Base-by-base conservation (phyloP, 2,888 invertebrate species). In the Abrostola triplasia region DNA sequence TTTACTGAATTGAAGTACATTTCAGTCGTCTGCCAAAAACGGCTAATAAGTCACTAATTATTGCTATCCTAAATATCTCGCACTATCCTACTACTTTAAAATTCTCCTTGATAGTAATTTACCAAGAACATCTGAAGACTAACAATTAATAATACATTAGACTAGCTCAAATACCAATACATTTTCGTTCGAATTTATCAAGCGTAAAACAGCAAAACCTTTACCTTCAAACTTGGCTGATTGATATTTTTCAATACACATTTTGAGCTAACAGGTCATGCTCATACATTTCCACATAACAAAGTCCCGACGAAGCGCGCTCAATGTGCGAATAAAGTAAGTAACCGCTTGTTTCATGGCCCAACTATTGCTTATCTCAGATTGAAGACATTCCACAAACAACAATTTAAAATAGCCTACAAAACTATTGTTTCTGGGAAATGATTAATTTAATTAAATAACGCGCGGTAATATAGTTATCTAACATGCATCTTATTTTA, bases 301-400 rank as follows among this genome's bases (percentile, higher is more conserved):
- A 42, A 6, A 12, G 42, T 44, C 13, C 6, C 4, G 7, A 44
- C 44, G 44, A 44, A 13, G 44, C 13, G 44, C 7, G 6, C 6
- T 12, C 12, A 7, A 12, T 24, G 24, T 47, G 13, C 24, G 5
- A 2, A 4, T 24, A 24, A 6, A 9, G 9, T 48, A 7, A 0
- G 6, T 52, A 65, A 61, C 64, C 71, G 74, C 69, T 70, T 70
- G 58, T 75, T 77, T 56, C 67, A 68, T 77, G 64, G 67, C 51
- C 71, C 13, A 59, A 59, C 40, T 55, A 66, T 66, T 65, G 59
- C 51, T 67, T 56, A 52, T 59, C 59, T 63, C 61, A 51, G 49
- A 56, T 56, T 36, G 13, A 62, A 53, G 0, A 70, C 48, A 59
- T 51, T 42, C 53, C 35, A 52, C 10, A 47, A 70, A 74, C 66